A percentile compares a stretch with the other conserved stretches of the same genome.
Evolutionary conservation across 1,140 invertebrate species (phyloP).

Genomic region (Plectus sambesii): DNA sequence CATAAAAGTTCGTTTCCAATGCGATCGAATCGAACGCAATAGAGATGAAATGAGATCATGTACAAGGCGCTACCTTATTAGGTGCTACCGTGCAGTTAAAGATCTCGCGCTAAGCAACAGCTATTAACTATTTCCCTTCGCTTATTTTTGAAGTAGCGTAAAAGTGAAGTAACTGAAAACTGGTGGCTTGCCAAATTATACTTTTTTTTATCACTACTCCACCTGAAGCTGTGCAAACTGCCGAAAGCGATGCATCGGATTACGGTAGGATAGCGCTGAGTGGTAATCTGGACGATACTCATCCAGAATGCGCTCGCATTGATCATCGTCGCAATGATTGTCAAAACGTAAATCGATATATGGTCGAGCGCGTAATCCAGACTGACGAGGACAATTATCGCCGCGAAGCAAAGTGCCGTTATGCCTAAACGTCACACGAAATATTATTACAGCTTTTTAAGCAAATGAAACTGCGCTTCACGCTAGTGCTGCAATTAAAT

Average conservation of each 20-base stretch:
- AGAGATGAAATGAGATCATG: too few species aligned
- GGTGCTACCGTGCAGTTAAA: too few species aligned
- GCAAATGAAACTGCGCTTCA: too few species aligned
- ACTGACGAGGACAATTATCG: slow-evolving; percentile 24
- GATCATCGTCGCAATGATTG: slow-evolving; percentile 36
- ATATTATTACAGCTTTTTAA: not conserved
- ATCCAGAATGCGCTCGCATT: slow-evolving; percentile 41
- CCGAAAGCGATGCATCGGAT: slow-evolving; percentile 40
- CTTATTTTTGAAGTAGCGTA: too few species aligned
- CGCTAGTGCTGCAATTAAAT: too few species aligned
- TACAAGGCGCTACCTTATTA: too few species aligned
- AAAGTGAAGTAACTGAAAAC: too few species aligned
- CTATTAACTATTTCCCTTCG: too few species aligned
- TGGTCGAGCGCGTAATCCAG: slow-evolving; percentile 15
- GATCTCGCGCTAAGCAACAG: too few species aligned
- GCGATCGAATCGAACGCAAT: too few species aligned
- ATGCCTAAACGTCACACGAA: slow-evolving; percentile 26
- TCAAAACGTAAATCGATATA: slow-evolving; percentile 21
- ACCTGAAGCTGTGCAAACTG: slow-evolving; percentile 34
- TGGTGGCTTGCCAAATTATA: not conserved
- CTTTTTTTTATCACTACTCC: too few species aligned
- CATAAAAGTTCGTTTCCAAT: too few species aligned
- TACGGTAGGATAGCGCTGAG: slow-evolving; percentile 36
- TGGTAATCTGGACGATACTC: slow-evolving; percentile 35
- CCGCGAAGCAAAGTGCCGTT: slow-evolving; percentile 30